phyloP scores from a whole-genome alignment of 2,797 vertebrate species.

The Sciurus vulgaris region DNA sequence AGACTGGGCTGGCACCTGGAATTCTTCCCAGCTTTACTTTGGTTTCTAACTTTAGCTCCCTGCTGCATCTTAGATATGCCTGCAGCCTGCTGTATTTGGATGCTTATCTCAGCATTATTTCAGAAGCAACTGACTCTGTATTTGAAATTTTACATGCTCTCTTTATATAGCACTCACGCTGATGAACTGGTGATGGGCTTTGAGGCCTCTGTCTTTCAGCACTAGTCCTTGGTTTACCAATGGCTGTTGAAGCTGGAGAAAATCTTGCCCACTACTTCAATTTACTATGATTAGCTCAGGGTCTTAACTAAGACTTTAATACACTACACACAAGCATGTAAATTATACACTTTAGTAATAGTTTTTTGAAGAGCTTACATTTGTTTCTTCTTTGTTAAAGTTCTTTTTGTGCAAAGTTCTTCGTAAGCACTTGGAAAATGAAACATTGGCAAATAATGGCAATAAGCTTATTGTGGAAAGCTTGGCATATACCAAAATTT shows the following conservation, averaged over 20 bases:
- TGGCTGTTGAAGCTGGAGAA: background rate
- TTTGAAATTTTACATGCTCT: background rate
- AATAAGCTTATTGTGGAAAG: background rate
- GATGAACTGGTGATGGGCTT: background rate
- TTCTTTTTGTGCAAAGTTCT: background rate
- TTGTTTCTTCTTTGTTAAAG: background rate
- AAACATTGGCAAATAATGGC: background rate
- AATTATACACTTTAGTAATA: background rate
- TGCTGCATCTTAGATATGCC: rapidly evolving
- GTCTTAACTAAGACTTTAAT: background rate
- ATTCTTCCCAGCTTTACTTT: background rate
- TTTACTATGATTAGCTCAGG: background rate
- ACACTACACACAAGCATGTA: background rate
- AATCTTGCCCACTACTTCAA: background rate
- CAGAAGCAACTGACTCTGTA: background rate
- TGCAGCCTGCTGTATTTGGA: background rate
- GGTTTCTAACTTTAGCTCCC: background rate
- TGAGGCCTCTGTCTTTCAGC: background rate
- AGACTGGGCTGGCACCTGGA: background rate
- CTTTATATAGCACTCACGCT: background rate
- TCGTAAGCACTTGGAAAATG: background rate
- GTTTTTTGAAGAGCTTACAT: background rate
- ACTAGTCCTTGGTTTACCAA: background rate
- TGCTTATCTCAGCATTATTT: background rate
- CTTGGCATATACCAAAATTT: background rate